These are phyloP conservation scores for Clarias laeviceps DNA, from an alignment of 2,797 vertebrate genomes.

Conservation along the genomic window DNA sequence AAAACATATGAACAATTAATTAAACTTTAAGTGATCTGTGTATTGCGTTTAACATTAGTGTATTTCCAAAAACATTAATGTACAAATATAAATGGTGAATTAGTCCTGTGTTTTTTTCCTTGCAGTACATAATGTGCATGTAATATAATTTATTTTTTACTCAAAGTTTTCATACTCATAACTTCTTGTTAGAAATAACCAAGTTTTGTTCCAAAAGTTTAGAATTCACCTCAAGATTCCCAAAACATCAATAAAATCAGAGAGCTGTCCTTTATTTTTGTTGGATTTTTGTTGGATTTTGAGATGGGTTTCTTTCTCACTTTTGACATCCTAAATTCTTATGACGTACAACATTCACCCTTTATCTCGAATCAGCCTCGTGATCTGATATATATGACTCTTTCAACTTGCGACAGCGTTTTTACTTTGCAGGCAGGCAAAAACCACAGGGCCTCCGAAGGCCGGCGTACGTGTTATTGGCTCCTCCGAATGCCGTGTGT, in stretches of 20 bases:
- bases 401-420: slow-evolving; percentile 21
- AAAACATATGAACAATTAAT: background rate
- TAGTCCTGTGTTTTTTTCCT: background rate
- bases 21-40: background rate
- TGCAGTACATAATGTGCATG: background rate
- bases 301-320: background rate
- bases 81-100: background rate
- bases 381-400: background rate
- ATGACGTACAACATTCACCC: background rate
- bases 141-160: background rate
- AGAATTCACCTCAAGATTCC: background rate
- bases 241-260: background rate
- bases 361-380: background rate
- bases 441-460: slow-evolving; percentile 73
- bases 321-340: background rate
- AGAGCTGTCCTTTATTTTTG: too few relatives aligned
- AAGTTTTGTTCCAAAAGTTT: background rate
- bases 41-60: background rate
- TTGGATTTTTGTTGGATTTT: background rate
- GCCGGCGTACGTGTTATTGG: slow-evolving; percentile 84
- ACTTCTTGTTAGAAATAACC: background rate
- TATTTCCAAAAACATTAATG: background rate
- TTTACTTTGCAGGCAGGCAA: slow-evolving; percentile 55
- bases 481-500: slow-evolving; percentile 83
- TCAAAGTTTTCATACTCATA: background rate